A percentile compares a stretch with the other conserved stretches of the same genome.
Conservation (phyloP, 2,113 vertebrate genomes). For the Paramisgurnus dabryanus region DNA sequence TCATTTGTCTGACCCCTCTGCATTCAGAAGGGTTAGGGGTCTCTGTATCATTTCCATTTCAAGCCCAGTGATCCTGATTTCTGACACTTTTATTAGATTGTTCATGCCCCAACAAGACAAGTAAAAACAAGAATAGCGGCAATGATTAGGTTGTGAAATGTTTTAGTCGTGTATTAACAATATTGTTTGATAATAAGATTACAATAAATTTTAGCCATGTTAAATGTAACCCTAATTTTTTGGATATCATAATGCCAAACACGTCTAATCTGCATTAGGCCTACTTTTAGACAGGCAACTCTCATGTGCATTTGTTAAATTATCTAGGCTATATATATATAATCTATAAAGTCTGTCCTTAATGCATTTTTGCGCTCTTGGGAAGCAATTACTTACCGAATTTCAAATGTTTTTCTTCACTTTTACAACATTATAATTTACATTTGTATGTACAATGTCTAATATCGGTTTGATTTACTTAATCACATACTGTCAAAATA, state of each 20-base stretch:
- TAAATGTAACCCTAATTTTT: neutral
- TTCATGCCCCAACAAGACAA: slow-evolving; percentile 7
- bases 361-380: neutral
- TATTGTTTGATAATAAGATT: neutral
- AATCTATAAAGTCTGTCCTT: neutral
- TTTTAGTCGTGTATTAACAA: neutral
- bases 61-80: slow-evolving; percentile 30
- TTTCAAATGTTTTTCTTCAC: neutral
- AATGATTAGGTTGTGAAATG: slow-evolving; percentile 9
- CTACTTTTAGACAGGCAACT: neutral
- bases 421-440: neutral
- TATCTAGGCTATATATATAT: too few relatives aligned
- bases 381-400: neutral
- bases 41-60: slow-evolving; percentile 27
- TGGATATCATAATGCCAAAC: neutral
- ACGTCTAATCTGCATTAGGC: neutral
- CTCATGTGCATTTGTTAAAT: too few relatives aligned
- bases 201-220: neutral
- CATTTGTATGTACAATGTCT: neutral
- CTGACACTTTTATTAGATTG: slow-evolving; percentile 29
- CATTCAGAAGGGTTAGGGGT: slow-evolving; percentile 10
- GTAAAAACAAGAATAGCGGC: neutral
- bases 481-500: neutral
- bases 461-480: neutral
- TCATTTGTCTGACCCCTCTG: slow-evolving; percentile 4